phyloP scores from a whole-genome alignment of 2,888 invertebrate species.

The Thyatira batis region DNA sequence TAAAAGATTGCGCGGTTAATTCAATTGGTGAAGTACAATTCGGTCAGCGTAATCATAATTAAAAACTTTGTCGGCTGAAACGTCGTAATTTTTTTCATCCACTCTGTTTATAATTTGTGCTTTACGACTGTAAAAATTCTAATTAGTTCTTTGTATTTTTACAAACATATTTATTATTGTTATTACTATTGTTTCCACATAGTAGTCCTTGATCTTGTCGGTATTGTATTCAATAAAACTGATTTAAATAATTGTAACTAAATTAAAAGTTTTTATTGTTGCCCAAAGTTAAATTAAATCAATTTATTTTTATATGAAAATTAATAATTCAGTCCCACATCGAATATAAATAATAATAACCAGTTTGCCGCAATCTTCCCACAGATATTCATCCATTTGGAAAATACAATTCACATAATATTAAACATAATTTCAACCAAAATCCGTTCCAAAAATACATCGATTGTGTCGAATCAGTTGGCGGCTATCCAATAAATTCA shows the following conservation, averaged over 20 bases:
- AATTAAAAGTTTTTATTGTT: too few species aligned
- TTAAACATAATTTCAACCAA: neutral
- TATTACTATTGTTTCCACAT: too few species aligned
- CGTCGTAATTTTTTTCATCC: neutral
- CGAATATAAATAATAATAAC: neutral
- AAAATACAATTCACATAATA: neutral
- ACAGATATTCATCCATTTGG: neutral
- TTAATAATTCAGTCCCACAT: neutral
- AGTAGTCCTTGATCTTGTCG: too few species aligned
- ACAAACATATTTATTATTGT: too few species aligned
- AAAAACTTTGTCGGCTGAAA: neutral
- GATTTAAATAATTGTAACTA: too few species aligned
- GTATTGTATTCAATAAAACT: too few species aligned
- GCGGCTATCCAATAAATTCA: neutral
- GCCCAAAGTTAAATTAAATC: too few species aligned
- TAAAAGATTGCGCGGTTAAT: constrained; percentile 4
- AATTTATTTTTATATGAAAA: neutral
- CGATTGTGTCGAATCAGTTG: neutral
- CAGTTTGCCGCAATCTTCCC: neutral
- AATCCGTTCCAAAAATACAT: neutral
- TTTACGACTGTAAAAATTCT: neutral
- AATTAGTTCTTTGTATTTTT: neutral
- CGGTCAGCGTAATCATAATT: neutral
- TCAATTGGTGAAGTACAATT: constrained; percentile 2
- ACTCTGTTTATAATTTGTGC: neutral